phyloP scores from a whole-genome alignment of 2,113 vertebrate genomes.

The Origma solitaria region DNA sequence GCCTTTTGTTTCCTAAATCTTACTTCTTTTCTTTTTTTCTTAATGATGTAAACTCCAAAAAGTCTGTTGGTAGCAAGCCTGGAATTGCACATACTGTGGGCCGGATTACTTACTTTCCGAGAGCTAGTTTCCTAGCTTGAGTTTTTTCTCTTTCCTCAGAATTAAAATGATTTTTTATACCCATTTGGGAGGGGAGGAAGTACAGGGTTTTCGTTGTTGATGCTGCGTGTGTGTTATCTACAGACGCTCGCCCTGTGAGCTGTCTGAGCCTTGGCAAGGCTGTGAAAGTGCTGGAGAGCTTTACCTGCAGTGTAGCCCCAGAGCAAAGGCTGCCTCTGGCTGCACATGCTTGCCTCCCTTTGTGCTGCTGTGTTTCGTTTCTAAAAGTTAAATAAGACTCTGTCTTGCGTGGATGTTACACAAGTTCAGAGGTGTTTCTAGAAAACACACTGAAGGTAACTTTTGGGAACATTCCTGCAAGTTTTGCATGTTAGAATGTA shows the following conservation, averaged over 20 bases:
- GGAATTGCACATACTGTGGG: background rate
- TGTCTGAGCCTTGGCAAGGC: fast-evolving
- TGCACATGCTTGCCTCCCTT: background rate
- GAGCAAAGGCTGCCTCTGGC: background rate
- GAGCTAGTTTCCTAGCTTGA: background rate
- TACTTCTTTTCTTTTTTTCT: background rate
- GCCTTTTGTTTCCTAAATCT: background rate
- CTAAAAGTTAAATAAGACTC: background rate
- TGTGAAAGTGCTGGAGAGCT: background rate
- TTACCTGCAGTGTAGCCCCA: background rate
- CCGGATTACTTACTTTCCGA: background rate
- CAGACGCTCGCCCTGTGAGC: background rate
- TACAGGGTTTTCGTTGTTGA: background rate
- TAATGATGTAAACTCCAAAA: background rate
- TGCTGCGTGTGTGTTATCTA: fast-evolving
- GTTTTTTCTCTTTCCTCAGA: background rate
- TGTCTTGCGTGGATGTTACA: background rate
- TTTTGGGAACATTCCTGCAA: background rate
- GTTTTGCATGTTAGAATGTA: background rate
- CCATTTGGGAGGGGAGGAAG: background rate
- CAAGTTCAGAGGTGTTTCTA: background rate
- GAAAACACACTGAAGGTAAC: background rate
- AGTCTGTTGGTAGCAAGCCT: background rate
- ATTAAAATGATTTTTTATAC: background rate
- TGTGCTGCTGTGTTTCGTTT: background rate